phyloP scores from a whole-genome alignment of 1,140 invertebrate genomes.

The Drosophila bifasciata region DNA sequence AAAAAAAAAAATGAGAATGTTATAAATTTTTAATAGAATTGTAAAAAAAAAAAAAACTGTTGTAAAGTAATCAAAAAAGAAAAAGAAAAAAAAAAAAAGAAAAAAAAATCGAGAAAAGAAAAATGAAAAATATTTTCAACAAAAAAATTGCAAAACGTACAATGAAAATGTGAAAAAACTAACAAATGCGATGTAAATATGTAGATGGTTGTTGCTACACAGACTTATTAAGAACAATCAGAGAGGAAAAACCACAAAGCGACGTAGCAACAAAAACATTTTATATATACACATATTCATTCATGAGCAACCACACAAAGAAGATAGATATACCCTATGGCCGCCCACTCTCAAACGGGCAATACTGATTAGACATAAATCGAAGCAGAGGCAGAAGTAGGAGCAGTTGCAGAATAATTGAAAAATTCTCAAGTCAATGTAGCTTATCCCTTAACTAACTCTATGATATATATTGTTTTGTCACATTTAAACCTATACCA shows the following conservation, averaged over 20 bases:
- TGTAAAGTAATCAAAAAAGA: conserved; percentile 48
- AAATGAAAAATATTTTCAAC: conserved; percentile 68
- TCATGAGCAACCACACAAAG: conserved; percentile 1
- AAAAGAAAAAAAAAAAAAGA: conserved; percentile 17
- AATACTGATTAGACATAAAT: conserved; percentile 24
- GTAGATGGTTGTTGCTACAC: conserved; percentile 69
- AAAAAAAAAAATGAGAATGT: conserved; percentile 43
- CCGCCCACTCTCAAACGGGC: conserved; percentile 12
- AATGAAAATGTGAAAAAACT: conserved; percentile 69
- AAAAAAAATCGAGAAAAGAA: conserved; percentile 49
- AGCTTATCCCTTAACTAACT: conserved; percentile 16
- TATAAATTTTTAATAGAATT: conserved; percentile 75
- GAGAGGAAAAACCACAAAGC: neutral
- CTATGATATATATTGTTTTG: conserved; percentile 28
- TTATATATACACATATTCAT: conserved; percentile 23
- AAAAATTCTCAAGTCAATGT: conserved; percentile 19
- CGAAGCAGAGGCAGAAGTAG: neutral
- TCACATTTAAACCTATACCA: conserved; percentile 27
- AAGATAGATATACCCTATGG: conserved; percentile 5
- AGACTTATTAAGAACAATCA: conserved; percentile 26
- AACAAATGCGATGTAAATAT: conserved; percentile 77
- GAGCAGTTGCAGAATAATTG: conserved; percentile 2
- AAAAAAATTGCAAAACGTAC: conserved; percentile 64
- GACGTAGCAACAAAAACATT: conserved; percentile 36
- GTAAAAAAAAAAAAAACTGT: conserved; percentile 50